Evolutionary conservation across 1,140 invertebrate genomes (phyloP).

Genomic region (Drosophila navojoa): DNA sequence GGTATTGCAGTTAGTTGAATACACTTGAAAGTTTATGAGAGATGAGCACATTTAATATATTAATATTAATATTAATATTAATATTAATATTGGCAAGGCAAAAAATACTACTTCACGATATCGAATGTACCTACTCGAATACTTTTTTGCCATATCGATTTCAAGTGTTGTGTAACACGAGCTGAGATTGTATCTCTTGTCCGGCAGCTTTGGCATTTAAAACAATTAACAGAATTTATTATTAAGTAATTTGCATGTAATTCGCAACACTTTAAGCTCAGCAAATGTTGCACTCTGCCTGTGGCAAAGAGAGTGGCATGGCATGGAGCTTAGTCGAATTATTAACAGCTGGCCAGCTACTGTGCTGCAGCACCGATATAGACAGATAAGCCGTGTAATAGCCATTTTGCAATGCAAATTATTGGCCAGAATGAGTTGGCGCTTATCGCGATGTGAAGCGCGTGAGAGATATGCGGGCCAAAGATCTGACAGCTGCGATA

Average conservation of each 20-base stretch:
- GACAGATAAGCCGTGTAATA: slow-evolving; percentile 49
- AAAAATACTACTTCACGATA: too few relatives aligned
- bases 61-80: too few relatives aligned
- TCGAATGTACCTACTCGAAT: too few relatives aligned
- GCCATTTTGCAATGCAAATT: slow-evolving; percentile 69
- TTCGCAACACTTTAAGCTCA: slow-evolving; percentile 40
- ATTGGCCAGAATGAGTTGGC: slow-evolving; percentile 39
- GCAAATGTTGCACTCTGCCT: slow-evolving; percentile 46
- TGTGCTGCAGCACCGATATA: slow-evolving; percentile 52
- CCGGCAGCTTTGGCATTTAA: slow-evolving; percentile 20
- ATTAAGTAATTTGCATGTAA: slow-evolving; percentile 65
- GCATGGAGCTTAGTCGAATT: not conserved
- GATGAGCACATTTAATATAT: too few relatives aligned
- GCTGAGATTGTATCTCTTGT: not conserved
- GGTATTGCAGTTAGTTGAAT: not conserved
- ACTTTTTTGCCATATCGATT: too few relatives aligned
- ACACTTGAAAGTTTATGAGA: not conserved
- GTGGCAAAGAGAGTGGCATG: slow-evolving; percentile 22
- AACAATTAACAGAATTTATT: slow-evolving; percentile 54
- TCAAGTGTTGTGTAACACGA: not conserved
- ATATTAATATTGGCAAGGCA: too few relatives aligned
- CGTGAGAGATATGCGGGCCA: slow-evolving; percentile 10
- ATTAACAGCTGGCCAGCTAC: slow-evolving; percentile 45
- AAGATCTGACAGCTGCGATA: slow-evolving; percentile 46
- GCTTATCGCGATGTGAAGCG: slow-evolving; percentile 34